phyloP scores from a whole-genome alignment of 2,888 invertebrate genomes.

The Aspidapion aeneum region DNA sequence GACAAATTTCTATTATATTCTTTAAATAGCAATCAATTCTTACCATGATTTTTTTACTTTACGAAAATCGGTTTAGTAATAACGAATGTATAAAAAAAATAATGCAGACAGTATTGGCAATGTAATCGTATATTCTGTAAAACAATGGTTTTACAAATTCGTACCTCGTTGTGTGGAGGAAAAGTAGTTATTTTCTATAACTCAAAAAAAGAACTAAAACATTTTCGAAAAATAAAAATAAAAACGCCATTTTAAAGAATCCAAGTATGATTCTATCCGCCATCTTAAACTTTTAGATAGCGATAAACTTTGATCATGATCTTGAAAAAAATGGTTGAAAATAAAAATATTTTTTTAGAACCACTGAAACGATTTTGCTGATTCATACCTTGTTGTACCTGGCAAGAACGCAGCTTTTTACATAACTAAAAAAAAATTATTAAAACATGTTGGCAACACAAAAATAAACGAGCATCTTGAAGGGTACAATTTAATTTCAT shows the following conservation, averaged over 20 bases:
- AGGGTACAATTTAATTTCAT: background rate
- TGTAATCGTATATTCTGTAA: too few species aligned
- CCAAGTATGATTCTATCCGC: too few species aligned
- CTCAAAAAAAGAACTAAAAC: too few species aligned
- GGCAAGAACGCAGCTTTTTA: background rate
- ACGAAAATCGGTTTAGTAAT: background rate
- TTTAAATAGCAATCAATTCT: background rate
- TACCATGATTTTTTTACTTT: background rate
- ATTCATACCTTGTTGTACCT: background rate
- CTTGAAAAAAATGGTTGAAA: background rate
- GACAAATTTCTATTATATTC: background rate
- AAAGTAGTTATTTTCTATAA: too few species aligned
- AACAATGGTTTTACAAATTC: too few species aligned
- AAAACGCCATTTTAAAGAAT: too few species aligned
- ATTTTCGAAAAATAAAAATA: too few species aligned
- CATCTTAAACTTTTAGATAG: too few species aligned
- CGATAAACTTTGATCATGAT: too few species aligned
- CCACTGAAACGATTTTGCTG: background rate
- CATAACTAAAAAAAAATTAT: background rate
- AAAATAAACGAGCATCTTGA: background rate
- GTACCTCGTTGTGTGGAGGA: too few species aligned
- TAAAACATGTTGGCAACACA: background rate
- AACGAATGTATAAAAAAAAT: background rate
- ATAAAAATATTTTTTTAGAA: background rate
- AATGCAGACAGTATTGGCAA: too few species aligned